Base-by-base conservation (phyloP, 2,113 vertebrate genomes). In the Orthonyx spaldingii region DNA sequence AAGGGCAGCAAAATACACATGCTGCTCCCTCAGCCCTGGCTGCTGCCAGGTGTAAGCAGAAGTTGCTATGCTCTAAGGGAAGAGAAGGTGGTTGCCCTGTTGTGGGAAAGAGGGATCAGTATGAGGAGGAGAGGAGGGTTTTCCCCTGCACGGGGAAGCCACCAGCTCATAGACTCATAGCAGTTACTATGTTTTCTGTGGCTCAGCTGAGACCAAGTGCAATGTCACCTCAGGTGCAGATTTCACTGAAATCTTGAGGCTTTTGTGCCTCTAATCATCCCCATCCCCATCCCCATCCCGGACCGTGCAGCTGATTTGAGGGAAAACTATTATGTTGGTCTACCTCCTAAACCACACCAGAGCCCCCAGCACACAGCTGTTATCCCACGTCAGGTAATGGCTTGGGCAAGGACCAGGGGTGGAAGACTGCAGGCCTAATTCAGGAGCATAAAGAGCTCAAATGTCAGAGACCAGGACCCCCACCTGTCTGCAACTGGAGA, bases 361-460 rank as follows among this genome's bases (percentile, higher is more conserved):
- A 59, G 18, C 19, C 35, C 37, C 21, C 6, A 21, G 44, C 10
- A 1, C 35, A 33, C 1, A 5, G 35, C 12, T 33, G 18, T 13
- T 27, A 28, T 1, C n/a, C 60, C 5, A 1, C 1, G 0, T 33
- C 63, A n/a, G 28, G 28, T 8, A 14, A 41, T 0, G 13, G 27
- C 15, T n/a, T 16, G 33, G 50, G 49, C 28, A 53, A 30, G 4
- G 7, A 53, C 39, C 1, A 30, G 26, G 13, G 30, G 32, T 33
- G 46, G 23, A 59, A 15, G 33, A 33, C 56, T 30, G 32, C 14
- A 56, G 41, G 27, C 30, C 8, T 17, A n/a, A 6, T 10, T 8
- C n/a, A n/a, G 78, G 11, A 7, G 47, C 9, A 1, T 15, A 8
- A 66, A 22, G 49, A 59, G 44, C 23, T 69, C 5, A 26, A 47